Conservation (phyloP, 2,888 invertebrate genomes). For the Timema podura region DNA sequence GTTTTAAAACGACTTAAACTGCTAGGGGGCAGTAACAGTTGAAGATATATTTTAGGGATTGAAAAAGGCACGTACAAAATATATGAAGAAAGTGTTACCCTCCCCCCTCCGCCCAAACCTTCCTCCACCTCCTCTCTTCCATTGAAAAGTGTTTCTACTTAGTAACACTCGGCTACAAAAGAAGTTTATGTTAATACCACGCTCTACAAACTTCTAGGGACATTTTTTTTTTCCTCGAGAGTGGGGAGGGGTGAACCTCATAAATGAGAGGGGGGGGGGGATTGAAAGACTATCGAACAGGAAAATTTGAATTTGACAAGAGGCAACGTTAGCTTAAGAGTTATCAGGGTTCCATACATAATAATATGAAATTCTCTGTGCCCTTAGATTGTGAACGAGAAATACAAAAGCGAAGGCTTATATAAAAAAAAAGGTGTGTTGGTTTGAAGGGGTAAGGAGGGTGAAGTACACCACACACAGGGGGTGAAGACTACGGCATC, state of each 20-base stretch:
- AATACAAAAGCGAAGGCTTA: not conserved
- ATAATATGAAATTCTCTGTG: not conserved
- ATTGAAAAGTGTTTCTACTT: constrained; percentile 1
- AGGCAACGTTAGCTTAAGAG: constrained; percentile 11
- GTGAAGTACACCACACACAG: not conserved
- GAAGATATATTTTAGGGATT: not conserved
- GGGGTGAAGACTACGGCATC: constrained; percentile 15
- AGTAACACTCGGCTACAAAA: constrained; percentile 11
- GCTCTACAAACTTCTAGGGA: constrained; percentile 10
- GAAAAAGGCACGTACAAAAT: not conserved
- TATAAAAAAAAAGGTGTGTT: constrained; percentile 2
- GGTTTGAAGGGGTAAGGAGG: not conserved
- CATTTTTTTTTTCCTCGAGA: not conserved
- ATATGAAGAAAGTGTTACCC: not conserved
- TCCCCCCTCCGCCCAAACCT: not conserved
- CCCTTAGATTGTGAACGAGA: not conserved
- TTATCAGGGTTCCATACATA: not conserved
- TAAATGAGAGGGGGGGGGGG: not conserved
- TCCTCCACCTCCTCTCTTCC: too few relatives aligned
- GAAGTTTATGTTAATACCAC: constrained; percentile 15
- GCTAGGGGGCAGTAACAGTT: not conserved
- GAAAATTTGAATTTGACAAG: constrained; percentile 16
- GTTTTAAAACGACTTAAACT: too few relatives aligned
- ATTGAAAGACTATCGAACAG: not conserved
- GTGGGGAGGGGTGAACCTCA: not conserved